Conservation (phyloP, 2,888 invertebrate genomes). For the Ectobius pallidus region DNA sequence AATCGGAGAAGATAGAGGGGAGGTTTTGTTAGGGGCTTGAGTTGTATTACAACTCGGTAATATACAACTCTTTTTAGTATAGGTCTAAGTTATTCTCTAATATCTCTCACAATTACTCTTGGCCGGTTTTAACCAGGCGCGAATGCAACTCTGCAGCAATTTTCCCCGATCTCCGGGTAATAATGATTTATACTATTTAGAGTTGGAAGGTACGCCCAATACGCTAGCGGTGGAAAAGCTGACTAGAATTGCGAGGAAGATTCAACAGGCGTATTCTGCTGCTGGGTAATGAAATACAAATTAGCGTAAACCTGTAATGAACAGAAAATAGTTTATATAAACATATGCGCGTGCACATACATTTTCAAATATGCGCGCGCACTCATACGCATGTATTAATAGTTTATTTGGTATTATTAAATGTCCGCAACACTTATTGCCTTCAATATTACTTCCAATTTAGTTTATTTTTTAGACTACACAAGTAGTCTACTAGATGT, state of each 20-base stretch:
- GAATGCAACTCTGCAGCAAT: constrained; percentile 30
- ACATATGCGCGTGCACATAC: not conserved
- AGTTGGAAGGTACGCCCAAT: constrained; percentile 3
- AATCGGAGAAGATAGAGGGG: not conserved
- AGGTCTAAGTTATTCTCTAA: constrained; percentile 24
- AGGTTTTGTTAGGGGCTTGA: not conserved
- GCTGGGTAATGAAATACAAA: constrained; percentile 15
- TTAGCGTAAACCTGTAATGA: constrained; percentile 7
- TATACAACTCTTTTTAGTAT: constrained; percentile 30
- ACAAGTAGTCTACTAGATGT: too few species aligned
- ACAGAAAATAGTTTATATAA: constrained; percentile 4
- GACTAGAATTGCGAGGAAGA: not conserved
- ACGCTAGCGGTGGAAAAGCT: not conserved
- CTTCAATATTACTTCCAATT: too few species aligned
- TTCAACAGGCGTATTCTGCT: constrained; percentile 15
- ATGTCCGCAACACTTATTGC: too few species aligned
- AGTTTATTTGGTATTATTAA: too few species aligned
- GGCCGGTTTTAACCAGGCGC: constrained; percentile 26
- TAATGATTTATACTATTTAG: constrained; percentile 29
- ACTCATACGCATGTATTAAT: too few species aligned
- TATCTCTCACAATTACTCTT: constrained; percentile 32
- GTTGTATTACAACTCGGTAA: constrained; percentile 12
- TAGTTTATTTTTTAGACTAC: too few species aligned
- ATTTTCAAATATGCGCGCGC: too few species aligned
- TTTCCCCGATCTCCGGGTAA: constrained; percentile 31